A percentile compares a stretch with the other conserved stretches of the same genome.
Conservation (phyloP, 2,888 invertebrate genomes). For the Lucinisca nassula region DNA sequence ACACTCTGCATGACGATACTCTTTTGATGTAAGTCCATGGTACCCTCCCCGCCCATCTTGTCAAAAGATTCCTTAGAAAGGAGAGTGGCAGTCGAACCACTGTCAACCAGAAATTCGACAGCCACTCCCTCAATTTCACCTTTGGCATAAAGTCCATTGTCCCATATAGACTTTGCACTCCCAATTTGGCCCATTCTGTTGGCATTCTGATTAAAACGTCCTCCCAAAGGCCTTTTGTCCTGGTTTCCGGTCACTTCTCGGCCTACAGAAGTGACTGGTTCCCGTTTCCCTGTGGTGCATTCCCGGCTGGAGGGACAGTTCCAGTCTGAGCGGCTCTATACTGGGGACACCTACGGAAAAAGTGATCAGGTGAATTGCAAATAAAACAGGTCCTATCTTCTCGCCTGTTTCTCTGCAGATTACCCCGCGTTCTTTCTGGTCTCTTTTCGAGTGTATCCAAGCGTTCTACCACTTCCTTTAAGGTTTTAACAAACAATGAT, state of each 20-base stretch:
- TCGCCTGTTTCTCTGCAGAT: background rate
- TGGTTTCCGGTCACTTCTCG: slow-evolving; percentile 18
- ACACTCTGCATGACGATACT: slow-evolving; percentile 11
- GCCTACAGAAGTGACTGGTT: slow-evolving; percentile 34
- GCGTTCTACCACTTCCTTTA: background rate
- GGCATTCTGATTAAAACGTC: background rate
- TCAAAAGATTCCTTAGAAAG: background rate
- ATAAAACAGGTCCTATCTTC: background rate
- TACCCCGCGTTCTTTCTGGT: background rate
- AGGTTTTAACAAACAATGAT: no score
- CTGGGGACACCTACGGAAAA: slow-evolving; percentile 14
- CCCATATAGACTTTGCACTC: background rate
- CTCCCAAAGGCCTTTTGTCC: slow-evolving; percentile 7
- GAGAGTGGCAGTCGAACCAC: background rate
- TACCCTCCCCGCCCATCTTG: background rate
- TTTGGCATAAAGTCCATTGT: background rate
- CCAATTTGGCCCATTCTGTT: slow-evolving; percentile 13
- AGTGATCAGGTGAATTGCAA: background rate
- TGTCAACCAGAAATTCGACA: background rate
- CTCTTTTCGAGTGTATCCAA: background rate
- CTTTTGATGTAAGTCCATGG: background rate
- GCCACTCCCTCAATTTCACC: background rate
- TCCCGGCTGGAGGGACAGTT: background rate
- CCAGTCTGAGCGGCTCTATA: background rate
- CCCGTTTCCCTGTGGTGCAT: slow-evolving; percentile 14